phyloP scores from a whole-genome alignment of 2,113 vertebrate species.

The Phalacrocorax carbo region DNA sequence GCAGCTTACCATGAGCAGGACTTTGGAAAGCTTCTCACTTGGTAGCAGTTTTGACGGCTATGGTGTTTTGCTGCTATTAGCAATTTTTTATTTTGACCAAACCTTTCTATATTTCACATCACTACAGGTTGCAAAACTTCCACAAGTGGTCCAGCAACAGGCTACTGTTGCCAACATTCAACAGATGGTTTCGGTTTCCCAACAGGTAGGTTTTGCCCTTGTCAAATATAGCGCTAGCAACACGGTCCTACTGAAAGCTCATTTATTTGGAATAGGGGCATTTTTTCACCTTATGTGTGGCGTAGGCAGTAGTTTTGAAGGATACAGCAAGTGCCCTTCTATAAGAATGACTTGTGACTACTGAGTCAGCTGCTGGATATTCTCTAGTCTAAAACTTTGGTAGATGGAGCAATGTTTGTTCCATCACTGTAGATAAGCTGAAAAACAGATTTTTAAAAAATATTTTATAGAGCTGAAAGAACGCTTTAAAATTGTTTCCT shows the following conservation, averaged over 20 bases:
- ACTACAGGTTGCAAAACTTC: constrained; percentile 83
- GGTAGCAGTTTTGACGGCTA: background rate
- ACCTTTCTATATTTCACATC: background rate
- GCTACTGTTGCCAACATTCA: constrained; percentile 82
- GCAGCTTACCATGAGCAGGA: background rate
- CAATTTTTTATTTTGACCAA: background rate
- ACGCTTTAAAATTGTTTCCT: background rate
- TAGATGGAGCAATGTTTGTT: background rate
- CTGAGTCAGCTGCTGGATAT: background rate
- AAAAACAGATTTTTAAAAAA: background rate
- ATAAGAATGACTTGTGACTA: background rate
- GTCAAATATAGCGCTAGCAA: background rate
- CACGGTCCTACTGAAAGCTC: background rate
- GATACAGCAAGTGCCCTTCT: background rate
- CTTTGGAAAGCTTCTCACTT: background rate
- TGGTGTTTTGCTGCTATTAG: background rate
- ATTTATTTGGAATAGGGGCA: background rate
- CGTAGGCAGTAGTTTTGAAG: background rate
- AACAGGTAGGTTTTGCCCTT: constrained; percentile 77
- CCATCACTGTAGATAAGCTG: background rate
- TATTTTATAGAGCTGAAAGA: background rate
- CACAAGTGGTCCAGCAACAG: constrained; percentile 86
- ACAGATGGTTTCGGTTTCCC: constrained; percentile 87
- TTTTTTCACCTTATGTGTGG: background rate
- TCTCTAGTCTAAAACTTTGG: background rate